phyloP scores from a whole-genome alignment of 2,888 invertebrate genomes.

The Lypha dubia region DNA sequence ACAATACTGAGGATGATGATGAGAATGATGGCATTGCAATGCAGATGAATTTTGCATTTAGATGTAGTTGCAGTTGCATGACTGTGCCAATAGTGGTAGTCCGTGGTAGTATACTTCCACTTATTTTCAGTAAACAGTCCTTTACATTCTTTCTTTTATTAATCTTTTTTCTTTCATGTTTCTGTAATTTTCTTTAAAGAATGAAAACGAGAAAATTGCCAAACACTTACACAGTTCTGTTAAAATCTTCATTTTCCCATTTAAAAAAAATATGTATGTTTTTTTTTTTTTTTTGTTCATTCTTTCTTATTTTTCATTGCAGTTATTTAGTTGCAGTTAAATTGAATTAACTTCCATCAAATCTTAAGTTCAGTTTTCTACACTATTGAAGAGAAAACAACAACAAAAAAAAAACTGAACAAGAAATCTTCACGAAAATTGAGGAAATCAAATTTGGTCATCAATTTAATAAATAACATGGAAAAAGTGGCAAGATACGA shows the following conservation, averaged over 20 bases:
- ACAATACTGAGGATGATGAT: background rate
- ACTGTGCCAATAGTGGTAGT: constrained; percentile 6
- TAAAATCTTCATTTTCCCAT: background rate
- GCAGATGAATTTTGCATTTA: constrained; percentile 52
- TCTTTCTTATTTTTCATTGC: constrained; percentile 18
- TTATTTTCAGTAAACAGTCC: constrained; percentile 9
- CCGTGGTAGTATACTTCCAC: background rate
- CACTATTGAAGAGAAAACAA: constrained; percentile 37
- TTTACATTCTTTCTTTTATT: constrained; percentile 21
- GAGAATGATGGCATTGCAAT: constrained; percentile 37
- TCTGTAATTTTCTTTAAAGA: constrained; percentile 53
- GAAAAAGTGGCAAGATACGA: background rate
- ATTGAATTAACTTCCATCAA: constrained; percentile 69
- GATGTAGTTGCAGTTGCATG: constrained; percentile 54
- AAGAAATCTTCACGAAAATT: constrained; percentile 38
- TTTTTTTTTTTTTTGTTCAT: no score
- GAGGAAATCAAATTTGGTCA: constrained; percentile 65
- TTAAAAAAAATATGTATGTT: no score
- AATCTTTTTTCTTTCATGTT: background rate
- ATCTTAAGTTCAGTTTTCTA: constrained; percentile 65
- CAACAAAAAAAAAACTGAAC: background rate
- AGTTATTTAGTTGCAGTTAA: constrained; percentile 62
- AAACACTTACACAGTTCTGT: constrained; percentile 65
- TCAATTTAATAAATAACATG: constrained; percentile 65
- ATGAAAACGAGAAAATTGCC: constrained; percentile 71